These are phyloP conservation scores for Phortica okadai DNA, from an alignment of 2,888 invertebrate genomes.

Conservation along the genomic window DNA sequence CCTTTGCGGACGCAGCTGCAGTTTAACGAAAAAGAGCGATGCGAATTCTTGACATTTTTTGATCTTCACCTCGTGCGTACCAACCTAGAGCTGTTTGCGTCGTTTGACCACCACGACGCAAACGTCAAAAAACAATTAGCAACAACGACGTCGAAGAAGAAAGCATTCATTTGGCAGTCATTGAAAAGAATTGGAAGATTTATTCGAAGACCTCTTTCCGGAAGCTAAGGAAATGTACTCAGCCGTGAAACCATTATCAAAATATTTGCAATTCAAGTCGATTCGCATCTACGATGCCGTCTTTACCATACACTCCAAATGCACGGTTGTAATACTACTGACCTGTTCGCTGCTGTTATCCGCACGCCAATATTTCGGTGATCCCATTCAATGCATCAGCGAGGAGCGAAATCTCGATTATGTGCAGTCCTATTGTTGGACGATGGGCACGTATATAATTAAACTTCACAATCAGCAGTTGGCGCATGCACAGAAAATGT, in stretches of 20 bases:
- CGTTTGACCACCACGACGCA: too few relatives aligned
- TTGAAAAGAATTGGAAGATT: conserved; percentile 54
- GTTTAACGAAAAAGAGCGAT: too few relatives aligned
- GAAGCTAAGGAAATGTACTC: conserved; percentile 79
- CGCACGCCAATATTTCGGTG: conserved; percentile 90
- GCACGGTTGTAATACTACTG: conserved; percentile 84
- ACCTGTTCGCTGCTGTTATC: conserved; percentile 86
- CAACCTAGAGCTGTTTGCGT: too few relatives aligned
- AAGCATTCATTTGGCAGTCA: not conserved
- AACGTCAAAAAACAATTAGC: not conserved
- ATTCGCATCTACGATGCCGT: conserved; percentile 85
- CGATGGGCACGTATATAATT: conserved; percentile 83
- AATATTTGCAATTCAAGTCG: conserved; percentile 80
- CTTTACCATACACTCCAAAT: conserved; percentile 85
- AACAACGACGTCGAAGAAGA: conserved; percentile 39
- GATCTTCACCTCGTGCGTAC: too few relatives aligned
- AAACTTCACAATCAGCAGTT: conserved; percentile 43
- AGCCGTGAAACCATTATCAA: conserved; percentile 81
- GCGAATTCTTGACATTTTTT: too few relatives aligned
- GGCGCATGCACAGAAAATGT: not conserved
- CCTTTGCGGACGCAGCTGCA: too few relatives aligned
- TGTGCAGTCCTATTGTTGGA: conserved; percentile 88
- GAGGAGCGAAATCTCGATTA: conserved; percentile 80
- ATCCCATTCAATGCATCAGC: conserved; percentile 87
- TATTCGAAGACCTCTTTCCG: conserved; percentile 55